phyloP scores from a whole-genome alignment of 2,888 invertebrate species.

The Philonicus albiceps region DNA sequence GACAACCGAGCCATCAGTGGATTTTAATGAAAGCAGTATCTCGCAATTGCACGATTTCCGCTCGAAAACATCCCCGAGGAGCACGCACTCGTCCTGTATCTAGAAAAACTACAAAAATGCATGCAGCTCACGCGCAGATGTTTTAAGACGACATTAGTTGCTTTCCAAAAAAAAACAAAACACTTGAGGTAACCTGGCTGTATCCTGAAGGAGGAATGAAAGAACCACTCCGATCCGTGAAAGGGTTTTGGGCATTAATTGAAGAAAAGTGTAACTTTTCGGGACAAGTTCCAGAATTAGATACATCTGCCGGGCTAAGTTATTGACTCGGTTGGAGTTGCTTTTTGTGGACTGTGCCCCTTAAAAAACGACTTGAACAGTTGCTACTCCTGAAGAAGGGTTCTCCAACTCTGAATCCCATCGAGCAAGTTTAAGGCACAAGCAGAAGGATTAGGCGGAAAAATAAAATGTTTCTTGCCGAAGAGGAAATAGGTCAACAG shows the following conservation, averaged over 20 bases:
- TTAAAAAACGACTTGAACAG: background rate
- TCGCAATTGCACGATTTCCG: background rate
- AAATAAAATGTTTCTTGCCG: background rate
- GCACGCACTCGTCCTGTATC: background rate
- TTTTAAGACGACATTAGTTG: background rate
- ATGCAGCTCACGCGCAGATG: background rate
- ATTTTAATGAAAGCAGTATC: background rate
- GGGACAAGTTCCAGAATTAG: conserved; percentile 2
- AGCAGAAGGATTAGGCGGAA: background rate
- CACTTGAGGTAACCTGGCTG: background rate
- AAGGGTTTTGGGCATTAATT: conserved; percentile 13
- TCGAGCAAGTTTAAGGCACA: background rate
- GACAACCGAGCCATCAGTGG: background rate
- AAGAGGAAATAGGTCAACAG: background rate
- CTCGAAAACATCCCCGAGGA: background rate
- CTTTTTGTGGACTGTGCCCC: background rate
- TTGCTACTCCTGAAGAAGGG: background rate
- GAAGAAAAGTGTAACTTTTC: conserved; percentile 12
- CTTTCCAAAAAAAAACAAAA: background rate
- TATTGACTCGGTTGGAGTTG: background rate
- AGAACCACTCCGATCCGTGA: background rate
- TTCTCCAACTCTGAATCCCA: background rate
- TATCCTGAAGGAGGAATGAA: background rate
- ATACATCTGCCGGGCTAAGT: conserved; percentile 4
- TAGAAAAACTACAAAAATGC: background rate